Base-by-base conservation (phyloP, 2,797 vertebrate genomes). In the Ispidina lecontei region DNA sequence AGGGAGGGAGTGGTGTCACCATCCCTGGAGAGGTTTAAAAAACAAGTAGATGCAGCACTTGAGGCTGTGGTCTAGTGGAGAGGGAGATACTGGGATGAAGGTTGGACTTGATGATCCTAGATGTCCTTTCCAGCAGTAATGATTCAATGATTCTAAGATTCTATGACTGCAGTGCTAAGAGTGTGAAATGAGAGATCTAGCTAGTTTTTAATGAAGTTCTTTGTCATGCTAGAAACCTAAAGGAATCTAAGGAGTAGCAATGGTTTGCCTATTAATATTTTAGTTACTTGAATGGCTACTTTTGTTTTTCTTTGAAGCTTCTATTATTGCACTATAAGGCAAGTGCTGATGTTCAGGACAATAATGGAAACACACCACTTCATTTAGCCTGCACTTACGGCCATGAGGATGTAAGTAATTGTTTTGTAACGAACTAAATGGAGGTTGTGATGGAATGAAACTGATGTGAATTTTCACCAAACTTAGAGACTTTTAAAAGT, bases 321-420 rank as follows among this genome's bases (percentile, higher is more conserved):
- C 98, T 99, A 74, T 98, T 99, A 80, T 91, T 99, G 94, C 99
- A 99, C 96, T 99, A 99, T 96, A 99, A 99, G 88, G 98, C 99
- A 59, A 98, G 97, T 86, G 67, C 98, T 1, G 98, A 99, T 16
- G 96, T 98, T 82, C 99, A 99, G 92, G 99, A 99, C 97, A 99
- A 99, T 97, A 99, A 98, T 10, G 99, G 99, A 56, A 99, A 98
- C 97, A 98, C 98, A 2, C 96, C 99, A 1, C 98, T 99, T 63
- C 99, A 99, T 97, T 98, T 99, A 91, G 99, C 99, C 95, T 99
- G 99, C 97, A 98, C 98, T 94, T 98, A 99, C 0, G 99, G 99
- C 52, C 99, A 99, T 4, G 99, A 99, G 87, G 99, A 99, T 35
- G 99, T 99, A 96, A 98, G 99, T 99, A 96, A 62, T 41, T 87